A percentile compares a stretch with the other conserved stretches of the same genome.
phyloP scores from a whole-genome alignment of 2,797 vertebrate species.

The Paramormyrops hopkinsi region DNA sequence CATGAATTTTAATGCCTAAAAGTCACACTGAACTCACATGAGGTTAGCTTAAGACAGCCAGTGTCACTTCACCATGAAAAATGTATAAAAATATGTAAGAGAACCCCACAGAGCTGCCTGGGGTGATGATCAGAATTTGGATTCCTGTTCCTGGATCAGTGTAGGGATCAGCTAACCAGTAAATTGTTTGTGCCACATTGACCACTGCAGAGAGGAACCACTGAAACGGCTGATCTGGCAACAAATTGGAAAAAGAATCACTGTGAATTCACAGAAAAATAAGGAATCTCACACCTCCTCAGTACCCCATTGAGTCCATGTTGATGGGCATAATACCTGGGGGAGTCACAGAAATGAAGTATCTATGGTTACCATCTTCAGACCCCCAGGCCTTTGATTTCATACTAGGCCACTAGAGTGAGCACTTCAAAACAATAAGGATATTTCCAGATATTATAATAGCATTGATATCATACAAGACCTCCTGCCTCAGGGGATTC shows the following conservation, averaged over 20 bases:
- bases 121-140: not conserved
- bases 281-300: not conserved
- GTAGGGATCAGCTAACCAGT: not conserved
- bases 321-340: not conserved
- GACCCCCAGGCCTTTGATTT: not conserved
- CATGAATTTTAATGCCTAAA: not conserved
- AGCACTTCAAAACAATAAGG: not conserved
- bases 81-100: not conserved
- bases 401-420: not conserved
- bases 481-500: not conserved
- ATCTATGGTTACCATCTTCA: not conserved
- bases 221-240: not conserved
- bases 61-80: not conserved
- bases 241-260: not conserved
- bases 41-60: not conserved
- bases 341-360: not conserved
- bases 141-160: not conserved
- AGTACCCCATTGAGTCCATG: not conserved
- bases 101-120: not conserved
- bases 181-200: not conserved
- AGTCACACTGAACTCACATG: not conserved
- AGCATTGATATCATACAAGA: not conserved
- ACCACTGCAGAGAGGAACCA: not conserved
- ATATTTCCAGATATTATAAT: not conserved
- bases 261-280: not conserved